Base-by-base conservation (phyloP, 1,140 invertebrate species). In the Sesamia nonagrioides region DNA sequence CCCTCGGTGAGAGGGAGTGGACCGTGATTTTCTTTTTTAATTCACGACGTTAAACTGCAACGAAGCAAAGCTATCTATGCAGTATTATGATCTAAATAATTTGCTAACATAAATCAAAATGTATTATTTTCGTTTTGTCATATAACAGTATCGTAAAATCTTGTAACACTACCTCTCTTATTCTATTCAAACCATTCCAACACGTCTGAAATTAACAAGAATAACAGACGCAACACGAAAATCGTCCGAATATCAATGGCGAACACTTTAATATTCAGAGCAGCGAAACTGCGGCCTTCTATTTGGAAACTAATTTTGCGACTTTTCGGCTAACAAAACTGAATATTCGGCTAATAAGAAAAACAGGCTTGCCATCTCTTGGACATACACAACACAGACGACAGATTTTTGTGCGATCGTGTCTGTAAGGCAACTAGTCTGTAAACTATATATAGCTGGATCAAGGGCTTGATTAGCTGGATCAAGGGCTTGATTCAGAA, bases 301-400 rank as follows among this genome's bases (percentile, higher is more conserved):
- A 66, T 66, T 45, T 45, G 45, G 0, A 66, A 52, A 37, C 48
- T n/a, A 17, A 33, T 54, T 54, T 11, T 13, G 17, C 40, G 27
- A 21, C 17, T 73, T 9, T 27, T 42, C 17, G n/a, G 4, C 13
- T 66, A 50, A 0, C 5, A 42, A 56, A 58, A 37, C 33, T 11
- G n/a, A 73, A 73, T 56, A 40, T 73, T 72, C 17, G 6, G 35
- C 11, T 35, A 40, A 56, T 72, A 54, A 73, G n/a, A 40, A 45
- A 45, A 40, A n/a, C 45, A 56, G 69, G 8, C 8, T 56, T 72
- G 4, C n/a, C 50, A 2, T 50, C 45, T 50, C 15, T 50, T 50
- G 6, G 15, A 50, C 8, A 9, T 9, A 42, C 7, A n/a, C 13
- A 15, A 50, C 45, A n/a, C 27, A 27, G 27, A 27, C 27, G 27